Base-by-base conservation (phyloP, 2,888 invertebrate species). In the Alloscopus bannaensis region DNA sequence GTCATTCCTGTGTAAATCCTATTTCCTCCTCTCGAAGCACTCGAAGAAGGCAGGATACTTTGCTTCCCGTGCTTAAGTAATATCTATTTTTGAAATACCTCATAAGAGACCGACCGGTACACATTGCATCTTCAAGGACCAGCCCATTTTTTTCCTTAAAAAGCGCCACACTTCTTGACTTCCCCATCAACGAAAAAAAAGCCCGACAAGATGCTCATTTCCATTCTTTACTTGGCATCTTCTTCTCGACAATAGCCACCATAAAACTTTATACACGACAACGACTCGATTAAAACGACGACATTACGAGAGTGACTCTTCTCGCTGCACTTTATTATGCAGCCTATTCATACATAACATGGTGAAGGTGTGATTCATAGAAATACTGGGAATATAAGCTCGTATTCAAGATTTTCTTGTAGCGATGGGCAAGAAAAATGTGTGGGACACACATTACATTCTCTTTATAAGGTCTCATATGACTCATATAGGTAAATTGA, bases 391-490 rank as follows among this genome's bases (percentile, higher is more conserved):
- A 45, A 45, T 11, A 16, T 45, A 60, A 40, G 13, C 60, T 18
- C 29, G 16, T 65, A 26, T 47, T 26, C 57, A 40, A 40, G 13
- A 13, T 40, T 40, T 40, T 40, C 40, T 13, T 40, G 40, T 40
- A 40, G 13, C n/a, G n/a, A n/a, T n/a, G n/a, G n/a, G n/a, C n/a
- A n/a, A n/a, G n/a, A n/a, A n/a, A n/a, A n/a, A n/a, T n/a, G n/a
- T n/a, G n/a, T n/a, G n/a, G n/a, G n/a, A n/a, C n/a, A n/a, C n/a
- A n/a, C n/a, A n/a, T n/a, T n/a, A n/a, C n/a, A n/a, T n/a, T n/a
- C n/a, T n/a, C 59, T 60, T 71, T 60, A 71, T 71, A 71, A 60
- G 18, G 52, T 20, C 55, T 55, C 55, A 28, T 57, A 29, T 29
- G 29, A 57, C 3, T 57, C 31, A 28, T 57, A 57, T 13, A 57